Evolutionary conservation across 2,113 vertebrate genomes (phyloP), one percentile per base, ranked within the genome.

Genomic region (Opisthocomus hoazin): DNA sequence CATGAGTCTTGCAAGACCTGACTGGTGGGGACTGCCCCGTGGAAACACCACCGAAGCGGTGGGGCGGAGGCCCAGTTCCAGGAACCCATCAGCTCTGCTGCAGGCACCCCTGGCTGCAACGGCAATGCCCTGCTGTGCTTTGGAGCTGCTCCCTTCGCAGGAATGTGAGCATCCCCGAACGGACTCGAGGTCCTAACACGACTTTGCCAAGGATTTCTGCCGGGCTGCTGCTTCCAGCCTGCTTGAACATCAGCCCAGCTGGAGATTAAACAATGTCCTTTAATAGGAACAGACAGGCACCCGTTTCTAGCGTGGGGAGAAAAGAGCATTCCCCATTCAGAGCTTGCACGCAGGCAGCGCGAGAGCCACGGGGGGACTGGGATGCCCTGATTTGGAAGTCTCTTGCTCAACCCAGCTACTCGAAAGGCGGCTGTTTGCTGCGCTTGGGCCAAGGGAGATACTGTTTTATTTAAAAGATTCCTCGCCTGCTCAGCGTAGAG

Each of bases 381-480:
- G 69, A 96, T 95, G 94, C 83, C 95, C 94, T 76, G 74, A 93
- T 96, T 94, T 97, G 96, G 96, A 95, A 96, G 53, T 94, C 39
- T 89, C 74, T 46, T 9, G 60, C 73, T 94, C 9, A 6, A 69
- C 20, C 29, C 23, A 0, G 12, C 71, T 41, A 15, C 83, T 78
- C 15, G 0, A 45, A 53, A 87, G 9, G 90, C 24, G 1, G 45
- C 77, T 43, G 34, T n/a, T 94, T 32, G 34, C 66, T 71, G 56
- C 0, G 0, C 82, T 39, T 26, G 26, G 22, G 92, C 96, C 90
- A 92, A 93, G 89, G 41, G 24, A 82, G 50, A 5, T 21, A n/a
- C n/a, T 46, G 61, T 69, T 87, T 83, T 61, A 61, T 90, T 78
- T 90, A 78, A 68, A 76, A 14, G 54, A 70, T 90, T 74, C 58